Base-by-base conservation (phyloP, 2,113 vertebrate species). In the Elachura formosa region DNA sequence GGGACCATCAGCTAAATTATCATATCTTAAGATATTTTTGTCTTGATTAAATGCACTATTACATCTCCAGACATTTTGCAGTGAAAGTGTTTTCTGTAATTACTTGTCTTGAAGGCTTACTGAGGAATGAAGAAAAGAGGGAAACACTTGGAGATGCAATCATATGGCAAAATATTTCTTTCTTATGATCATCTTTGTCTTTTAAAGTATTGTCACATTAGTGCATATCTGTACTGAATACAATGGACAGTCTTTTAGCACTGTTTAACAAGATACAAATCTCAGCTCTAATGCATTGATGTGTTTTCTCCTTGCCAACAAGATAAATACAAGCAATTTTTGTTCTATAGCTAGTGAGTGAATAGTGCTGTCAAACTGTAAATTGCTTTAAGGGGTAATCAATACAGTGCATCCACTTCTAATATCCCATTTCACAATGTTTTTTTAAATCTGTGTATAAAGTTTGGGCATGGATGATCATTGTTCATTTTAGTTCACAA, bases 401-500 rank as follows among this genome's bases (percentile, higher is more conserved):
- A 90, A 80, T 95, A 91, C 18, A 3, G 59, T 94, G 63, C 78
- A 63, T 85, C 59, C 49, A 69, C 68, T 63, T 67, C 84, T 84
- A 95, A 92, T 49, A 92, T 77, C 48, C 79, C 67, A 33, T 93
- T 84, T 51, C 46, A 48, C n/a, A 58, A 38, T 73, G 51, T 72
- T 83, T 51, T 56, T 25, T 36, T 4, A 21, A 72, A 94, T 88
- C 95, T 88, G 71, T 95, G 67, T 72, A 34, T 84, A 14, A 91
- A 75, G 38, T 92, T 94, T 94, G 51, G 29, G 10, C 87, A 92
- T 78, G 84, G 81, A 38, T 84, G 71, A 77, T 77, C 63, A 86
- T 68, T 90, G 94, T 63, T 93, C 81, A 89, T 95, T 95, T 96
- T 46, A 41, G 66, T 74, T 94, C 69, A 49, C 45, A 84, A 17